Percentiles rank a stretch among this genome's conserved stretches.
phyloP scores from a whole-genome alignment of 2,888 invertebrate species.

The Notodonta ziczac region DNA sequence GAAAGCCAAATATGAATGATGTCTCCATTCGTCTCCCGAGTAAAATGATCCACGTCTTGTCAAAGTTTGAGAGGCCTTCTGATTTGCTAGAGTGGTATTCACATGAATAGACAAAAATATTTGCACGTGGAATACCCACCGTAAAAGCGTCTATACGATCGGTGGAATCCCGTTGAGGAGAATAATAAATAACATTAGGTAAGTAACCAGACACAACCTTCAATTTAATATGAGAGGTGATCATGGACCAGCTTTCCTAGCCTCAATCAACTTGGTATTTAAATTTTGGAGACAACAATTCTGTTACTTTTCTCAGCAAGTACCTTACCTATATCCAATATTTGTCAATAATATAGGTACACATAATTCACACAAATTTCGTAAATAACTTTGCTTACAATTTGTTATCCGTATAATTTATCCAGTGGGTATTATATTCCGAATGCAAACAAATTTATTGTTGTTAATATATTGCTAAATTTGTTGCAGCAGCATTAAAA shows the following conservation, averaged over 20 bases:
- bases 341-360: no score
- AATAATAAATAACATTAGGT: not conserved
- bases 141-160: slow-evolving; percentile 33
- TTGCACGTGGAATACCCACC: slow-evolving; percentile 48
- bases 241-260: no score
- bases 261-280: no score
- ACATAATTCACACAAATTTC: no score
- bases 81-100: slow-evolving; percentile 62
- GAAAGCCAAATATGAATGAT: slow-evolving; percentile 52
- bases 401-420: no score
- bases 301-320: no score
- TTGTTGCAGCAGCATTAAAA: slow-evolving; percentile 32
- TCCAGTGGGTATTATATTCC: no score
- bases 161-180: not conserved
- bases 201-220: not conserved
- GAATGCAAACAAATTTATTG: no score
- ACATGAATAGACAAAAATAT: slow-evolving; percentile 54
- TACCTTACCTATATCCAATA: no score
- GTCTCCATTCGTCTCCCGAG: slow-evolving; percentile 59
- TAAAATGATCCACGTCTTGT: slow-evolving; percentile 66
- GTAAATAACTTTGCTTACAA: no score
- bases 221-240: not conserved
- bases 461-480: not conserved
- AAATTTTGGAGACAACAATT: no score
- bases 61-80: slow-evolving; percentile 59